Conservation (phyloP, 2,888 invertebrate species). For the Caenorhabditis japonica region DNA sequence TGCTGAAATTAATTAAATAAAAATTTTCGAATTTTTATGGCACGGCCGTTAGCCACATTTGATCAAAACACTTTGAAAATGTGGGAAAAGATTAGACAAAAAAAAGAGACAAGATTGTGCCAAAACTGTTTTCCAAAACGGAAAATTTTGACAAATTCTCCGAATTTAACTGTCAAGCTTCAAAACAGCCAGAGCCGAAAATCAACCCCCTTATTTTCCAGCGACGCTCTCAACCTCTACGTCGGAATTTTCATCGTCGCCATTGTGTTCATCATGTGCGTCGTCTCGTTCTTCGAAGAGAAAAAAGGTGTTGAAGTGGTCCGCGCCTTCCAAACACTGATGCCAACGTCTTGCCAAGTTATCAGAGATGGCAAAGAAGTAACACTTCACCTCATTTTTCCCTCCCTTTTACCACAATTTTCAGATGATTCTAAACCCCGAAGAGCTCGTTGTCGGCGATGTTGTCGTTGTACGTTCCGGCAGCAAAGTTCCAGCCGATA, state of each 20-base stretch:
- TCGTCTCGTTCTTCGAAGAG: slow-evolving; percentile 68
- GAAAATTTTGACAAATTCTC: too few relatives aligned
- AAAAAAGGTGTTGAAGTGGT: slow-evolving; percentile 67
- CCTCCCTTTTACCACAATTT: background rate
- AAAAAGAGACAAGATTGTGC: background rate
- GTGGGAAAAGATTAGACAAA: background rate
- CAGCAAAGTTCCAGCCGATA: slow-evolving; percentile 69
- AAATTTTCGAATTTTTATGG: too few relatives aligned
- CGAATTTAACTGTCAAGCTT: too few relatives aligned
- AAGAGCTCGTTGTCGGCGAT: slow-evolving; percentile 70
- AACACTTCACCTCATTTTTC: background rate
- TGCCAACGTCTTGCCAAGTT: slow-evolving; percentile 66
- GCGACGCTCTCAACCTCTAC: slow-evolving; percentile 63
- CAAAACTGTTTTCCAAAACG: too few relatives aligned
- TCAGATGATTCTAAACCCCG: slow-evolving; percentile 58
- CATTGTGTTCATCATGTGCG: slow-evolving; percentile 71
- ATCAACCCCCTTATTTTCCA: too few relatives aligned
- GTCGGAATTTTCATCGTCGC: slow-evolving; percentile 69
- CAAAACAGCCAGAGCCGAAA: too few relatives aligned
- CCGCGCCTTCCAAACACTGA: slow-evolving; percentile 65
- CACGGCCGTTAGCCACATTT: too few relatives aligned
- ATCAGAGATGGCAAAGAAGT: slow-evolving; percentile 66
- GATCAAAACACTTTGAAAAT: background rate
- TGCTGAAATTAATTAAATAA: too few relatives aligned
- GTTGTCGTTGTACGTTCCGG: slow-evolving; percentile 67